Evolutionary conservation across 1,140 invertebrate genomes (phyloP), one percentile per base, ranked within the genome.

Genomic region (Hydropsyche tenuis): DNA sequence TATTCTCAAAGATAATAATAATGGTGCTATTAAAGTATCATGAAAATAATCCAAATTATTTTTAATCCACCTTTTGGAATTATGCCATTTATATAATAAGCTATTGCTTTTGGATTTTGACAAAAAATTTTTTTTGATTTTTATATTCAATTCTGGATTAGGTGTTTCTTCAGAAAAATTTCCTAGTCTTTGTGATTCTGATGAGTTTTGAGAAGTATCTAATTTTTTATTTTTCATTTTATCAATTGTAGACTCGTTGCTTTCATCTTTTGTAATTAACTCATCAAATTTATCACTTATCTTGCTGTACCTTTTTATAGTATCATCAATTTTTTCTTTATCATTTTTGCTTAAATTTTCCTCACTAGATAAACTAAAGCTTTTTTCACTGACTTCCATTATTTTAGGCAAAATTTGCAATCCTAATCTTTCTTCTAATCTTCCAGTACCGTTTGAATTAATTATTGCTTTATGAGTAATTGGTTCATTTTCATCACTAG

Each of bases 391-490:
- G 78, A 85, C 85, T 77, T 86, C 85, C 0, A 82, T 80, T 77
- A 86, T 86, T 78, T 85, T 82, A 30, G 85, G 84, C 71, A 86
- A 79, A 76, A 85, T 83, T 75, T 85, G 81, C 48, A 85, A 82
- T 22, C 84, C 84, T 69, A 83, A 83, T 43, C 83, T 79, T 76
- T 82, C 83, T 72, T 81, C 81, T 69, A 81, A 77, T 63, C 81
- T 82, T 69, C 83, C 82, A 73, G 1, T 18, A n/a, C 25, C 20
- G 14, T 12, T 56, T 60, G 73, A 23, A 7, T 27, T 53, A 22
- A 22, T 51, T 64, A 69, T 30, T 22, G 20, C 4, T 64, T 48
- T 18, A 18, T 69, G 18, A 16, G 63, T 62, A 64, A 76, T 76
- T 22, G n/a, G n/a, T n/a, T 80, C 79, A 22, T 80, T 73, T 42